Conservation (phyloP, 2,113 vertebrate genomes). For the Zingel zingel region DNA sequence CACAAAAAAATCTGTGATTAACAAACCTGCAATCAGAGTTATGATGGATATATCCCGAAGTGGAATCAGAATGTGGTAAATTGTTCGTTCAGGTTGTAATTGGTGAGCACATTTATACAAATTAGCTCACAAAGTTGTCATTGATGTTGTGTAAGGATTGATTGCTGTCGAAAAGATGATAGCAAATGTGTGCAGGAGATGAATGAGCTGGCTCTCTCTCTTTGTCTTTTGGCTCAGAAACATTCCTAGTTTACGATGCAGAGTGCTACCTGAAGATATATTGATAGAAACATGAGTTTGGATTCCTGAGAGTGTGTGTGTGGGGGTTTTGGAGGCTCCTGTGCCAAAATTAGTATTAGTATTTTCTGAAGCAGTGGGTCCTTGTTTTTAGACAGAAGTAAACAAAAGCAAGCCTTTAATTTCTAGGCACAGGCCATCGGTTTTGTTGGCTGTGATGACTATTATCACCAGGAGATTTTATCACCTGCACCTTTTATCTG, state of each 20-base stretch:
- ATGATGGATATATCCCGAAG: slow-evolving; percentile 17
- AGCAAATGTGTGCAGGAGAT: slow-evolving; percentile 24
- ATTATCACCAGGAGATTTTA: neutral
- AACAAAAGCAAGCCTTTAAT: neutral
- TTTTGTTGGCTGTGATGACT: neutral
- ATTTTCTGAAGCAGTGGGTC: neutral
- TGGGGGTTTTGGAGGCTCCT: neutral
- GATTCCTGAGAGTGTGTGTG: slow-evolving; percentile 31
- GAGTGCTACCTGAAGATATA: slow-evolving; percentile 66
- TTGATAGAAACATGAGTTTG: slow-evolving; percentile 71
- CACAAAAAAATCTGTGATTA: slow-evolving; percentile 28
- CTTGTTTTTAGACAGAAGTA: neutral
- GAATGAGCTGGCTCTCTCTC: slow-evolving; percentile 20
- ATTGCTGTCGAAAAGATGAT: slow-evolving; percentile 32
- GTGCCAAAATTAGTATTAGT: neutral
- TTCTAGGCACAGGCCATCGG: neutral
- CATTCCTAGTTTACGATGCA: slow-evolving; percentile 57
- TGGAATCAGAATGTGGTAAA: slow-evolving; percentile 31
- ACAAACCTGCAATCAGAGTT: slow-evolving; percentile 27
- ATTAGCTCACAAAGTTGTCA: slow-evolving; percentile 20
- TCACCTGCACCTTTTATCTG: neutral
- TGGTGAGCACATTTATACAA: slow-evolving; percentile 21
- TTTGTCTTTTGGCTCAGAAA: slow-evolving; percentile 39
- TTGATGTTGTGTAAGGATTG: slow-evolving; percentile 16
- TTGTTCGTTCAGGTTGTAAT: slow-evolving; percentile 38